Conservation (phyloP, 2,113 vertebrate genomes). For the Grantiella picta region DNA sequence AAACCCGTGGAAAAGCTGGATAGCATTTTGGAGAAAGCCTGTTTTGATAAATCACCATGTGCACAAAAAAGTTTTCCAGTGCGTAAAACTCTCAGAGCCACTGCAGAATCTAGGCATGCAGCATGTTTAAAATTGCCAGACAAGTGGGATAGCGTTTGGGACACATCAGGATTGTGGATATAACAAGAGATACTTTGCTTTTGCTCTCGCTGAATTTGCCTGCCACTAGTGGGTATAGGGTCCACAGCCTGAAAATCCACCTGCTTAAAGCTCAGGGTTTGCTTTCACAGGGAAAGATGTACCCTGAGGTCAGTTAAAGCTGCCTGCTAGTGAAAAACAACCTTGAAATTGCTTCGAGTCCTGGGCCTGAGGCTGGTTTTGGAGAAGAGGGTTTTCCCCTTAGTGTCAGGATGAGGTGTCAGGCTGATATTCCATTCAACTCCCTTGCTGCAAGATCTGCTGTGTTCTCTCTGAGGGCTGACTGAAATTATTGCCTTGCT, state of each 20-base stretch:
- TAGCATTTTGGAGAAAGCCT: not conserved
- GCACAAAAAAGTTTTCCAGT: not conserved
- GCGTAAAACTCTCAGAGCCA: not conserved
- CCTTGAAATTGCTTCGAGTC: not conserved
- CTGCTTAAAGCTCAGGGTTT: not conserved
- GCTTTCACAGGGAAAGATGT: not conserved
- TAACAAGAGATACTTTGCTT: not conserved
- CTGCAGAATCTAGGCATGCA: not conserved
- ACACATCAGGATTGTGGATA: not conserved
- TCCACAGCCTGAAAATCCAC: conserved; percentile 17
- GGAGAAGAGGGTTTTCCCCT: not conserved
- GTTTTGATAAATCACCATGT: conserved; percentile 9
- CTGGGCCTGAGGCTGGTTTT: not conserved
- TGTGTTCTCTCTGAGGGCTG: not conserved
- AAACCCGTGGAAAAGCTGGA: conserved; percentile 38
- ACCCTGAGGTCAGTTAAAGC: not conserved
- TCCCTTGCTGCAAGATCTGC: not conserved
- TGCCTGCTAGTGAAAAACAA: not conserved
- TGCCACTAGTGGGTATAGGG: not conserved
- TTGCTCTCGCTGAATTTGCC: not conserved
- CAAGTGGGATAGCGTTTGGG: not conserved
- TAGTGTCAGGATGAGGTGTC: accelerated
- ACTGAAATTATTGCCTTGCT: not conserved
- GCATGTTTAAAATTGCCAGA: not conserved
- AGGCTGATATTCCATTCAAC: not conserved